Conservation (phyloP, 2,888 invertebrate species). For the Xestia sexstrigata region DNA sequence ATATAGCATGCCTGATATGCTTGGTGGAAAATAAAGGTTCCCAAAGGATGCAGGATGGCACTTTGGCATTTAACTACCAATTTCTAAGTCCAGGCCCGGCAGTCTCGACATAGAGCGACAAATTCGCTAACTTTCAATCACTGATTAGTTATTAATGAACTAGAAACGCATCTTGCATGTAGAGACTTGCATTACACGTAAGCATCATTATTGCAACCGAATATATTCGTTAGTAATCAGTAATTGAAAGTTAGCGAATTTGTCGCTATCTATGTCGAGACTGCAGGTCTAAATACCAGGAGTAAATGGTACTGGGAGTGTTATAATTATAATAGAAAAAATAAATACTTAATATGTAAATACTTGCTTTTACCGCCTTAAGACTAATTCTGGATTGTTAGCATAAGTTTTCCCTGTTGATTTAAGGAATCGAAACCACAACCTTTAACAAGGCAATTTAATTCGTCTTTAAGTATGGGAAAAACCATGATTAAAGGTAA, state of each 20-base stretch:
- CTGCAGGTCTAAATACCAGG: not conserved
- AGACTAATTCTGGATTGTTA: not conserved
- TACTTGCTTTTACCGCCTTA: not conserved
- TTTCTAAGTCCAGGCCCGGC: not conserved
- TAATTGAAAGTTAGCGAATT: too few species aligned
- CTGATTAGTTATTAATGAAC: too few species aligned
- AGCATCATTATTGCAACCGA: too few species aligned
- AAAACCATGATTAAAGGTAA: not conserved
- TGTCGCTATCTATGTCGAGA: too few species aligned
- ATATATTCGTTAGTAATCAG: too few species aligned
- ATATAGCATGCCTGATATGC: not conserved
- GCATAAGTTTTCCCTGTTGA: not conserved
- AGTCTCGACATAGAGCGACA: too few species aligned
- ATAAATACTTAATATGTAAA: not conserved
- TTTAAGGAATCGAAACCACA: not conserved
- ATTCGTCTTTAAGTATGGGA: not conserved
- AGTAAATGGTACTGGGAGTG: not conserved
- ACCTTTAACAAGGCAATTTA: not conserved
- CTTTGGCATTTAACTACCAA: not conserved
- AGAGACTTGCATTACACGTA: too few species aligned
- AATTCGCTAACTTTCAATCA: too few species aligned
- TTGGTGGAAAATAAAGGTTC: constrained; percentile 16
- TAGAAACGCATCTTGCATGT: too few species aligned
- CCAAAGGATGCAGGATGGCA: not conserved
- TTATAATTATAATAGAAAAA: not conserved